These are phyloP conservation scores for Jacana jacana DNA, from an alignment of 2,113 vertebrate genomes.

Conservation along the genomic window DNA sequence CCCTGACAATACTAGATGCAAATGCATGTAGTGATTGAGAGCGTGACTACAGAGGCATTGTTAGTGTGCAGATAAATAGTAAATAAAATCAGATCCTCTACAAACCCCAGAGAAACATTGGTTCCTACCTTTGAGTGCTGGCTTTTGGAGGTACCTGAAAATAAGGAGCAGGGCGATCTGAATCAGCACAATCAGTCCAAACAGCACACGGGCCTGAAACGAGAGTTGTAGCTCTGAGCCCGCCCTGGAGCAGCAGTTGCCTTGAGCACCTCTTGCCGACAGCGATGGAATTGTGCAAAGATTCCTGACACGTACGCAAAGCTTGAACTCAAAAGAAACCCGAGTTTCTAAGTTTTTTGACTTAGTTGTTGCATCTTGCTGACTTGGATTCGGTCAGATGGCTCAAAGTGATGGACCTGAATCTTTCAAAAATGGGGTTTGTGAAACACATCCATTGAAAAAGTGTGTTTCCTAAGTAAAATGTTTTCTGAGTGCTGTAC, in stretches of 20 bases:
- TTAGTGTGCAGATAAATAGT: background rate
- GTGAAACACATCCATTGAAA: background rate
- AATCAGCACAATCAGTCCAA: constrained; percentile 77
- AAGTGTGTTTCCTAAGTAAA: background rate
- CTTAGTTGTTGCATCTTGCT: background rate
- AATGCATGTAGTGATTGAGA: background rate
- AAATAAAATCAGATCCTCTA: background rate
- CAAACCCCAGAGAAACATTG: background rate
- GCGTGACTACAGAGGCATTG: background rate
- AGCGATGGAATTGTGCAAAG: background rate
- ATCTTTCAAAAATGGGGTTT: background rate
- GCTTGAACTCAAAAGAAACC: background rate
- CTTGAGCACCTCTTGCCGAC: background rate
- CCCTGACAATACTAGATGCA: background rate
- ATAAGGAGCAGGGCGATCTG: constrained; percentile 81
- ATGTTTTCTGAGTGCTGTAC: background rate
- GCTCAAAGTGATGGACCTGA: background rate
- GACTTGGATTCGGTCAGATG: background rate
- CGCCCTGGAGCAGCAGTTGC: background rate
- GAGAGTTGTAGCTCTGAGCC: background rate
- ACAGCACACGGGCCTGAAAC: constrained; percentile 79
- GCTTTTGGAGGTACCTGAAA: constrained; percentile 79
- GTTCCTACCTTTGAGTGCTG: constrained; percentile 81
- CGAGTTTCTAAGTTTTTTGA: background rate
- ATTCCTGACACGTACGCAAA: background rate